These are phyloP conservation scores for Tetragnatha versicolor DNA, from an alignment of 1,140 invertebrate genomes.

Conservation along the genomic window DNA sequence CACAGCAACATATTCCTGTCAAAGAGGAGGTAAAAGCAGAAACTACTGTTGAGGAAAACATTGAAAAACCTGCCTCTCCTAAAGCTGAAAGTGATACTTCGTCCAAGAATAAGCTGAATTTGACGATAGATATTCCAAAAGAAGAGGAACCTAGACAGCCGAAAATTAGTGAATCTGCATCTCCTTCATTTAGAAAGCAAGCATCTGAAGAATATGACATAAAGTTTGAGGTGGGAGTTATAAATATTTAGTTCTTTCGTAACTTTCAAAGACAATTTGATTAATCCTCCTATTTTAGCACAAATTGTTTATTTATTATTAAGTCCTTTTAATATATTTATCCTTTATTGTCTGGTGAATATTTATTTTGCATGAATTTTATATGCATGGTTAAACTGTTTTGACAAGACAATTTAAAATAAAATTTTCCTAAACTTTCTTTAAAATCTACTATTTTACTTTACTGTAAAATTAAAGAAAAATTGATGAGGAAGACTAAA, in stretches of 20 bases:
- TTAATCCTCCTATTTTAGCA: neutral
- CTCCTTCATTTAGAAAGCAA: slow-evolving; percentile 25
- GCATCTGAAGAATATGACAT: slow-evolving; percentile 38
- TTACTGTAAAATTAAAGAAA: too few species aligned
- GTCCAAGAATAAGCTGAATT: slow-evolving; percentile 41
- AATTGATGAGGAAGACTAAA: too few species aligned
- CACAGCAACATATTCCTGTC: neutral
- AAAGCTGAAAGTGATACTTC: slow-evolving; percentile 13
- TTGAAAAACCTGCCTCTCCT: neutral
- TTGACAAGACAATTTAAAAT: too few species aligned
- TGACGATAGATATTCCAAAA: slow-evolving; percentile 49
- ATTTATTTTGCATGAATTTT: neutral
- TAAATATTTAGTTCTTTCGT: neutral
- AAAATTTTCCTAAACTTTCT: too few species aligned
- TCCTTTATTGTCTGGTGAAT: neutral
- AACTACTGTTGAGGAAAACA: neutral
- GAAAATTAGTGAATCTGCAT: slow-evolving; percentile 11
- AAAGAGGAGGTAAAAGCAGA: neutral
- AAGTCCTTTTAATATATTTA: neutral
- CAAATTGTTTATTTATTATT: too few species aligned
- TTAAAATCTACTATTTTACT: too few species aligned
- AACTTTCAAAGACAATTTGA: too few species aligned
- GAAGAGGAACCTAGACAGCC: slow-evolving; percentile 5
- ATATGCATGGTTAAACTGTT: neutral
- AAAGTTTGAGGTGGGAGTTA: slow-evolving; percentile 35